Percentiles rank a stretch among this genome's conserved stretches.
Evolutionary conservation across 2,888 invertebrate species (phyloP).

Genomic region (Ellobium chinense): DNA sequence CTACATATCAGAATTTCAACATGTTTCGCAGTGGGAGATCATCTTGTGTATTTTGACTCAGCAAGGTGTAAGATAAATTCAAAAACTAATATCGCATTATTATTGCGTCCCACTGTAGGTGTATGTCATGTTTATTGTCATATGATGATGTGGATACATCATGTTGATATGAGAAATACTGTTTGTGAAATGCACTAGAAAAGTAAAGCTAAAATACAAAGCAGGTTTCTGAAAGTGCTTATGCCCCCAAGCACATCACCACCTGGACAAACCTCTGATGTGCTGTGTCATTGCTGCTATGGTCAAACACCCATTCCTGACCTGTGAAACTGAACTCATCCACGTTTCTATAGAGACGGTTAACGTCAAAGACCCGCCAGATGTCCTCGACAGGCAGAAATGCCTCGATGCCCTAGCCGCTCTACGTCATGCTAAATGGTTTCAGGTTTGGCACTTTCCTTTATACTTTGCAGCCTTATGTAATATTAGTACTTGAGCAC

Average conservation of each 20-base stretch:
- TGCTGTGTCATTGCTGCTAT: conserved; percentile 54
- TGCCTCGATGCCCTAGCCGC: conserved; percentile 99
- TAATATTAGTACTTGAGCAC: conserved; percentile 19
- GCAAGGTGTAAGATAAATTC: no score
- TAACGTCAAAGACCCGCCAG: conserved; percentile 86
- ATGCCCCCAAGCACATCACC: conserved; percentile 28
- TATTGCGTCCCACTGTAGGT: no score
- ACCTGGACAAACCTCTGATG: neutral
- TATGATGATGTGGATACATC: no score
- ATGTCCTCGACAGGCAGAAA: conserved; percentile 98
- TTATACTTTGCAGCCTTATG: conserved; percentile 52
- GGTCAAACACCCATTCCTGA: conserved; percentile 79
- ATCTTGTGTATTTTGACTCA: no score
- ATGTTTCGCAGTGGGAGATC: no score
- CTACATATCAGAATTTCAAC: no score
- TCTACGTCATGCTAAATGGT: conserved; percentile 99
- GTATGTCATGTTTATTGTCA: no score
- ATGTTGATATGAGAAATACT: no score
- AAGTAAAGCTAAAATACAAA: no score
- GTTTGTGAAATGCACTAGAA: no score
- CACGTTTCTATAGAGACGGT: conserved; percentile 76
- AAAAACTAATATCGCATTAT: no score
- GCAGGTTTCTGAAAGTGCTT: conserved; percentile 11
- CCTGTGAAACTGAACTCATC: conserved; percentile 42
- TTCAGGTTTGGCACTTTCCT: conserved; percentile 89